Evolutionary conservation across 2,888 invertebrate species (phyloP).

Genomic region (Aphodius sticticus): DNA sequence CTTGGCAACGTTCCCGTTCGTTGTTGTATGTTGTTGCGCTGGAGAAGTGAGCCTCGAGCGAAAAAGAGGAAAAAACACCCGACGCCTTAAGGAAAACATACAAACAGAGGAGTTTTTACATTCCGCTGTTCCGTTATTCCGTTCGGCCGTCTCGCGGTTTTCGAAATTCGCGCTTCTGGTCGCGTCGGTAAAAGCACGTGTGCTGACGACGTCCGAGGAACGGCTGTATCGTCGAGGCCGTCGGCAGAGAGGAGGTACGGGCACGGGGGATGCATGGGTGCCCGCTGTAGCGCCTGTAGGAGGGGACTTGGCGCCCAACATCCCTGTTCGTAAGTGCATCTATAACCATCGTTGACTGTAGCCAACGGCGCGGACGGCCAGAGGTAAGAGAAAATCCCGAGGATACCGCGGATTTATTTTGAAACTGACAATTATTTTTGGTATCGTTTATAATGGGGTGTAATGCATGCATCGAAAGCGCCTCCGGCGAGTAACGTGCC

Average conservation of each 20-base stretch:
- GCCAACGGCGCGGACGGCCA: conserved; percentile 44
- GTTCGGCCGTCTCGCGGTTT: conserved; percentile 14
- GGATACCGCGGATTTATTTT: conserved; percentile 49
- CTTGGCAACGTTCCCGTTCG: conserved; percentile 43
- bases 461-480: conserved; percentile 46
- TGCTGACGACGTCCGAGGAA: conserved; percentile 42
- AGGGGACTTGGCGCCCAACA: conserved; percentile 50
- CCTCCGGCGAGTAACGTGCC: conserved; percentile 40
- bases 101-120: conserved; percentile 9
- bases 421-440: conserved; percentile 49
- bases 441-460: conserved; percentile 43
- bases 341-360: conserved; percentile 47
- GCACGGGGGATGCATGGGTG: conserved; percentile 23
- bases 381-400: conserved; percentile 46
- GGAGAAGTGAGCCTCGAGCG: conserved; percentile 14
- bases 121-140: conserved; percentile 6
- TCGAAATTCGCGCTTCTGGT: conserved; percentile 15
- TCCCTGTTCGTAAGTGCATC: conserved; percentile 49
- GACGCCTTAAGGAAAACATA: conserved; percentile 7
- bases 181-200: conserved; percentile 47
- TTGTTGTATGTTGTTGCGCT: conserved; percentile 17
- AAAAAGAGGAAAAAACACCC: conserved; percentile 6
- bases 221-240: conserved; percentile 15
- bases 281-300: conserved; percentile 8
- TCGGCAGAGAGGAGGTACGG: conserved; percentile 28